Conservation (phyloP, 2,797 vertebrate species). For the Erpetoichthys calabaricus region DNA sequence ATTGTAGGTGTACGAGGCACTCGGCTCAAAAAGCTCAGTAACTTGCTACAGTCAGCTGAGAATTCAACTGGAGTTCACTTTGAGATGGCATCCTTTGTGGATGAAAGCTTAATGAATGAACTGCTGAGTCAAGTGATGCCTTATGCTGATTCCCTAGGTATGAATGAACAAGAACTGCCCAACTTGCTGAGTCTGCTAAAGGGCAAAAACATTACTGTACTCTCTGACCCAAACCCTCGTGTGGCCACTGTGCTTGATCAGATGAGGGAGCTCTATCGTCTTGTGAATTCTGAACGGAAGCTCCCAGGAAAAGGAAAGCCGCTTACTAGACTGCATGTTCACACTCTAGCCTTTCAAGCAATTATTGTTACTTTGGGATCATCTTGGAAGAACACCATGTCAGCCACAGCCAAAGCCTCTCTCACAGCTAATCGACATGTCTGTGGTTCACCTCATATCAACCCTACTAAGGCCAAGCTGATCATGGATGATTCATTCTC, state of each 20-base stretch:
- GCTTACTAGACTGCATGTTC: conserved; percentile 60
- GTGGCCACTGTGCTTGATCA: conserved; percentile 70
- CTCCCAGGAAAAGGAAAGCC: conserved; percentile 20
- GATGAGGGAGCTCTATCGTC: conserved; percentile 64
- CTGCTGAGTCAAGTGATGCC: conserved; percentile 45
- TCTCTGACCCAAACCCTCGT: conserved; percentile 66
- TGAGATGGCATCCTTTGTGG: conserved; percentile 74
- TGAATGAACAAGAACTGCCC: conserved; percentile 75
- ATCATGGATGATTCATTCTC: conserved; percentile 76
- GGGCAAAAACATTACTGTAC: conserved; percentile 55
- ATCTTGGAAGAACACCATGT: conserved; percentile 73
- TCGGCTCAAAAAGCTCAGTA: conserved; percentile 44
- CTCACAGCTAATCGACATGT: conserved; percentile 69
- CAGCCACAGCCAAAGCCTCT: conserved; percentile 65
- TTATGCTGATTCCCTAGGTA: conserved; percentile 60
- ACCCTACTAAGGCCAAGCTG: conserved; percentile 61
- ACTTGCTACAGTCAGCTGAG: conserved; percentile 41
- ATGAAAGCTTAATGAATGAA: conserved; percentile 55
- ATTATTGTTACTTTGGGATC: conserved; percentile 56
- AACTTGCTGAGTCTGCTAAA: conserved; percentile 64
- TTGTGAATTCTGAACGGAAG: conserved; percentile 45
- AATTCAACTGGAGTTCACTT: conserved; percentile 54
- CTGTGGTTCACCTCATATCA: conserved; percentile 63
- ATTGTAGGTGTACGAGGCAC: conserved; percentile 46
- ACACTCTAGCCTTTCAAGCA: conserved; percentile 69